Evolutionary conservation across 2,797 vertebrate genomes (phyloP).

Genomic region (Diplodus sargus): DNA sequence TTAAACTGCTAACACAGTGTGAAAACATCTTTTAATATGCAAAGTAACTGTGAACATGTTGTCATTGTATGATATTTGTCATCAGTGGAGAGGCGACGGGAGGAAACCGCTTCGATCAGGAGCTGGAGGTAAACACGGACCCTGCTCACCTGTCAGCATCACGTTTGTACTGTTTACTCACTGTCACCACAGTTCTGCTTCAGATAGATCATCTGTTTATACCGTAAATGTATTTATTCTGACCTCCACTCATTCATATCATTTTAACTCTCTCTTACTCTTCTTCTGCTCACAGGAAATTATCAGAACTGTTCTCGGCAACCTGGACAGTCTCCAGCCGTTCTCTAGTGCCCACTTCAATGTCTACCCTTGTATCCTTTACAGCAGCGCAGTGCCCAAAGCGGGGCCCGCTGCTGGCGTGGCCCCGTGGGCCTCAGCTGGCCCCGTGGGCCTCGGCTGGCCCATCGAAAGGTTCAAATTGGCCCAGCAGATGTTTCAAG

Average conservation of each 20-base stretch:
- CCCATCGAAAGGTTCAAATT: no score
- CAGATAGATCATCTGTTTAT: not conserved
- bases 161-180: not conserved
- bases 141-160: not conserved
- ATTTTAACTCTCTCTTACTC: not conserved
- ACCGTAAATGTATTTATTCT: not conserved
- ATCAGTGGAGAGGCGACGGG: slow-evolving; percentile 57
- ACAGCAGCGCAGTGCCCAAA: no score
- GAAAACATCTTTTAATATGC: not conserved
- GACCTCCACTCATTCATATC: not conserved
- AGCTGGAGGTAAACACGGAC: slow-evolving; percentile 78
- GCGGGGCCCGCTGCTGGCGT: no score
- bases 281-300: slow-evolving; percentile 85
- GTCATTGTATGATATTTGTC: slow-evolving; percentile 12
- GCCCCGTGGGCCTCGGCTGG: no score
- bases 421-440: no score
- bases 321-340: slow-evolving; percentile 87
- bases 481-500: no score
- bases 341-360: slow-evolving; percentile 90
- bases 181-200: not conserved
- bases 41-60: slow-evolving; percentile 5
- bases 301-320: slow-evolving; percentile 89
- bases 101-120: slow-evolving; percentile 50
- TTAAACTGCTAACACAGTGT: not conserved
- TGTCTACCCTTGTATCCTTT: slow-evolving; percentile 93